Base-by-base conservation (phyloP, 2,797 vertebrate genomes). In the Gallinago stenura region DNA sequence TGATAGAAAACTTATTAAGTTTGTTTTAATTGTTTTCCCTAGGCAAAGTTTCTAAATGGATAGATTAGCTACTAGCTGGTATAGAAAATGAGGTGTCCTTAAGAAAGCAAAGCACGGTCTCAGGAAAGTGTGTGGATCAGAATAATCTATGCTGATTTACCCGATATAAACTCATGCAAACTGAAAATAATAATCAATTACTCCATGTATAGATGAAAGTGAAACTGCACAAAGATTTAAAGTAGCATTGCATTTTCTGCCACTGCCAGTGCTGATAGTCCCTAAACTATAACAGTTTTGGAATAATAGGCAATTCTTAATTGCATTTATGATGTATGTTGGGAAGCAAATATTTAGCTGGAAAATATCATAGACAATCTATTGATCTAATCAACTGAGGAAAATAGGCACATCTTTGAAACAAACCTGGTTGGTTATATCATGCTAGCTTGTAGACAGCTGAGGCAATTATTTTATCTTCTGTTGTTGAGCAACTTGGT, bases 21-120 rank as follows among this genome's bases (percentile, higher is more conserved):
- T 92, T 84, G 13, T 56, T 95, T 66, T 64, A 87, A 79, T 88
- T 83, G 28, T 78, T 93, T 93, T 90, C 53, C 79, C 45, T 78
- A 77, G 76, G 39, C 25, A 61, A 82, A 53, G 8, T 87, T 89
- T 83, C 53, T 85, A 56, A 89, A 48, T 43, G n/a, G 37, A 37
- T 68, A 64, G 10, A 31, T 76, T 60, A 84, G 65, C n/a, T 93
- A 50, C 14, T 48, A 64, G 3, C 43, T 89, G 43, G 62, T 73
- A 33, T 2, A 16, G 72, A 85, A 85, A 72, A 56, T 37, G 15
- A 69, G 15, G 26, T 70, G 31, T 31, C 56, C 33, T 85, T 62
- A 80, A 64, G 46, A 70, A 48, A 66, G 45, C 6, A 91, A 81
- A 80, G 16, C 22, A 41, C 8, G 60, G 6, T 48, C 39, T 84